Percentiles rank a stretch among this genome's conserved stretches.
phyloP scores from a whole-genome alignment of 2,888 invertebrate species.

The Drosophila quinaria region DNA sequence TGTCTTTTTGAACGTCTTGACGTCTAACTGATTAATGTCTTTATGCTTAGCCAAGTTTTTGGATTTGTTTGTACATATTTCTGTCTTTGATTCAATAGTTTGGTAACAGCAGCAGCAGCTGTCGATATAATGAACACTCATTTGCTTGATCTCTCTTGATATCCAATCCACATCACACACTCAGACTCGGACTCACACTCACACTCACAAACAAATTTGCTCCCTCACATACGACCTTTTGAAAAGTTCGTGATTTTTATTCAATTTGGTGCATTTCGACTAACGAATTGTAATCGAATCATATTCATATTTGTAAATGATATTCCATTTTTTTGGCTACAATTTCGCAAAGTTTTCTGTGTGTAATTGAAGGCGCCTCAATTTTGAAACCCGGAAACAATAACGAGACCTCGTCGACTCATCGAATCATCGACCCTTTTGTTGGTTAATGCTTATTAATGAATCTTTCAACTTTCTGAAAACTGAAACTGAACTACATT shows the following conservation, averaged over 20 bases:
- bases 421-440: not conserved
- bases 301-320: constrained; percentile 25
- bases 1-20: constrained; percentile 35
- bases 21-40: constrained; percentile 45
- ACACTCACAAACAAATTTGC: not conserved
- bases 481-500: constrained; percentile 2
- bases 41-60: constrained; percentile 34
- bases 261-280: constrained; percentile 35
- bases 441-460: constrained; percentile 30
- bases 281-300: constrained; percentile 35
- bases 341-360: constrained; percentile 27
- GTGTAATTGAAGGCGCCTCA: constrained; percentile 32
- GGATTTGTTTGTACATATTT: constrained; percentile 23
- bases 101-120: constrained; percentile 16
- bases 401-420: constrained; percentile 4
- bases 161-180: not conserved
- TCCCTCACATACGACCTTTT: not conserved
- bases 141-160: constrained; percentile 16
- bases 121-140: constrained; percentile 42
- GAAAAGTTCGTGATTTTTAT: constrained; percentile 31
- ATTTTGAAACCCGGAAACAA: constrained; percentile 39
- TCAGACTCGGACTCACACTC: not conserved
- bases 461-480: constrained; percentile 15
- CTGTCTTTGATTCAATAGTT: constrained; percentile 8
- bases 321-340: constrained; percentile 17